Conservation (phyloP, 2,797 vertebrate genomes). For the Clamator glandarius region DNA sequence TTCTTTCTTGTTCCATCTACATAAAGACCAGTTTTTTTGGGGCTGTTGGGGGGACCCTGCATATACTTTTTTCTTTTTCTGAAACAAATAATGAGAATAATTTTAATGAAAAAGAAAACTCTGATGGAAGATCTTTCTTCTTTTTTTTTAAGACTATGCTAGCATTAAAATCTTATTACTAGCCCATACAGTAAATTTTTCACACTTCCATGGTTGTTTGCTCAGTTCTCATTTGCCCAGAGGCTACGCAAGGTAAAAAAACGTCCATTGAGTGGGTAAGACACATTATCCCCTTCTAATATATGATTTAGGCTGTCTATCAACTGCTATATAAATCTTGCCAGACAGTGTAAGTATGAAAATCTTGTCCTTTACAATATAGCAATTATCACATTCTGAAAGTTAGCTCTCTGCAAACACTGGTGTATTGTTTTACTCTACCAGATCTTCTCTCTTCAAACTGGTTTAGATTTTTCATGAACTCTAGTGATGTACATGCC, state of each 20-base stretch:
- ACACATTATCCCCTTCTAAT: neutral
- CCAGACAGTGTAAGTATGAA: neutral
- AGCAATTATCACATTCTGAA: neutral
- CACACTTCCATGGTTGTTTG: neutral
- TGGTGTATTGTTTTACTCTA: neutral
- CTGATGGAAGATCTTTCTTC: neutral
- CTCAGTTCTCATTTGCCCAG: neutral
- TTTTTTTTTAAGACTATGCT: neutral
- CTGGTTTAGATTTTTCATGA: neutral
- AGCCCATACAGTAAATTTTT: neutral
- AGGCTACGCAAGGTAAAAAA: neutral
- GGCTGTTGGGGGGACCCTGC: neutral
- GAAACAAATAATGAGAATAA: neutral
- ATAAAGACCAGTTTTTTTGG: accelerated
- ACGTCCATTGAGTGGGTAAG: neutral
- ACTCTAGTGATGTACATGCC: neutral
- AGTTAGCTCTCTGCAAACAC: neutral
- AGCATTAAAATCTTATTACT: neutral
- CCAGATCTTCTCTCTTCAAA: neutral
- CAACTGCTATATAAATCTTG: neutral
- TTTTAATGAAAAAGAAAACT: neutral
- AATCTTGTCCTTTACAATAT: neutral
- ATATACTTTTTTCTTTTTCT: neutral
- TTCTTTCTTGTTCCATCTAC: neutral
- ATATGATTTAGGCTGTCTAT: neutral